Conservation (phyloP, 1,140 invertebrate species). For the Drosophila saltans region DNA sequence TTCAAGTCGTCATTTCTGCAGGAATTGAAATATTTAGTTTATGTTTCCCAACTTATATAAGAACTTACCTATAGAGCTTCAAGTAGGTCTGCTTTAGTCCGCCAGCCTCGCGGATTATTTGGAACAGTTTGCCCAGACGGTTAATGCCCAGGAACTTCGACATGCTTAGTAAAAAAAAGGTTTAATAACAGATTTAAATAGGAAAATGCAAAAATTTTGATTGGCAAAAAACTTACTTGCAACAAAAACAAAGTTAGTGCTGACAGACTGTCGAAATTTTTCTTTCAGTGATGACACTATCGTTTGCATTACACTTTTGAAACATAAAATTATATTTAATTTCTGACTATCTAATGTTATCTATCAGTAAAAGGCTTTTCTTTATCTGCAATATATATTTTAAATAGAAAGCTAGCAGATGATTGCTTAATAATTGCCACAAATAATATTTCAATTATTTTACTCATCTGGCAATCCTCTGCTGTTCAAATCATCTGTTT, state of each 20-base stretch:
- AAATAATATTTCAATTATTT: too few species aligned
- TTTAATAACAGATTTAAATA: not conserved
- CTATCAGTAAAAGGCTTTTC: too few species aligned
- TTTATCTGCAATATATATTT: too few species aligned
- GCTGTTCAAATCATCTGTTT: too few species aligned
- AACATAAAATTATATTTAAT: not conserved
- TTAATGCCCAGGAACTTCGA: conserved; percentile 88
- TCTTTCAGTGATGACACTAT: not conserved
- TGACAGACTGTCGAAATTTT: conserved; percentile 3
- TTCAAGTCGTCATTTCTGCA: conserved; percentile 94
- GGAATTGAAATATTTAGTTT: conserved; percentile 32
- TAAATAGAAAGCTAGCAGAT: too few species aligned
- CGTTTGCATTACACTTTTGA: not conserved
- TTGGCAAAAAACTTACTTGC: conserved; percentile 49
- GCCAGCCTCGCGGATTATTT: conserved; percentile 90
- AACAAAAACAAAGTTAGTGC: conserved; percentile 58
- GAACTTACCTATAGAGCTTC: conserved; percentile 90
- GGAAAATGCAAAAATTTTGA: not conserved
- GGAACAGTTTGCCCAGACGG: conserved; percentile 87
- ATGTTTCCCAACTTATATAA: conserved; percentile 74
- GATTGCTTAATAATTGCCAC: too few species aligned
- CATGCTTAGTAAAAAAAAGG: conserved; percentile 80
- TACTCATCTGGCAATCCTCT: too few species aligned
- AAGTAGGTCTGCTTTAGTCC: conserved; percentile 88
- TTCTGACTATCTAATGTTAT: too few species aligned